Evolutionary conservation across 2,113 vertebrate species (phyloP), one percentile per base, ranked within the genome.

Genomic region (Apistogramma diplotaenia): DNA sequence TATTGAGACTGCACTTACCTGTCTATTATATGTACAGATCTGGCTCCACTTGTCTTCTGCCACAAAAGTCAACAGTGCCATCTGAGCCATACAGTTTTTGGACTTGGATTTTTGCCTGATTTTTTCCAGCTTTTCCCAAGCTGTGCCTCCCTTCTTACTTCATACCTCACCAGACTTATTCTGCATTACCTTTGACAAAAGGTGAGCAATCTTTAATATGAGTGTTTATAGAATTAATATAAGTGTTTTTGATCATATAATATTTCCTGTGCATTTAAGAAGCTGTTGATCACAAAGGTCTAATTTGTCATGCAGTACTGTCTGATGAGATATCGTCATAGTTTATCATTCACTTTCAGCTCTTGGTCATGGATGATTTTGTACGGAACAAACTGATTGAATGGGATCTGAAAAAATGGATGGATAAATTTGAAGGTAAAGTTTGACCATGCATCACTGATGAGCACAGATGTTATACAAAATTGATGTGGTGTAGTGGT

Each of bases 1-100:
- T n/a, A n/a, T n/a, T n/a, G n/a, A 58, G 27, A 25, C 29, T 29
- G 56, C 25, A 58, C 16, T 58, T 29, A 29, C 15, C 0, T 58
- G 29, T 58, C 25, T 58, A 58, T 0, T 12, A 7, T 19, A 60
- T 11, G 0, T 2, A 33, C 19, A 60, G 57, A n/a, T 3, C 0
- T 29, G 6, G 31, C 31, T 31, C 31, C 31, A 4, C 3, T 60
- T 29, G 31, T 1, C 31, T 31, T 6, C 31, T 31, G 5, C 7
- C 31, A 6, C 1, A 31, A 31, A 31, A 31, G 31, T 31, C 31
- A 31, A 31, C 5, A 4, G 31, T 60, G 18, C 29, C 31, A 27
- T 29, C 8, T 58, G 56, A 29, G 58, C 19, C 29, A 33, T 29
- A 60, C 29, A 60, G 29, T 60, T 33, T 33, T 29, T n/a, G 58